phyloP scores from a whole-genome alignment of 2,888 invertebrate species.

The Stictocephala bisonia region DNA sequence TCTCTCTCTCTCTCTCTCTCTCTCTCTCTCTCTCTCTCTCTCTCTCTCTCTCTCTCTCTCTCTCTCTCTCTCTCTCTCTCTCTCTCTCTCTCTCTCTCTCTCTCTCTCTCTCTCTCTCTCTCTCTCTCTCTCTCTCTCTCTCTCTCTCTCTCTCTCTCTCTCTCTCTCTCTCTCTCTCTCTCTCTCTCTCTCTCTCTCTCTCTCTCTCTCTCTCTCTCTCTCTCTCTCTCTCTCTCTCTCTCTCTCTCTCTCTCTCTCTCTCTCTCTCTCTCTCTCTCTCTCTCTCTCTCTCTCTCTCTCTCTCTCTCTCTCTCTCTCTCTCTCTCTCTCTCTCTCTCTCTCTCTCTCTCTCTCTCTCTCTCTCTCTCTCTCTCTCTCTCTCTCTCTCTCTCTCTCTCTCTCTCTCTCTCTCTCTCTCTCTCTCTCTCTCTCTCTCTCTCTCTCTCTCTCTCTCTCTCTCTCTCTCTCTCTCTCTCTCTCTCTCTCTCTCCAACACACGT shows the following conservation, averaged over 20 bases:
- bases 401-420: neutral
- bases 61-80: neutral
- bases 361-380: neutral
- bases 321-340: neutral
- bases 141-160: neutral
- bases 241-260: neutral
- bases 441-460: neutral
- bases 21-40: neutral
- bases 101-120: neutral
- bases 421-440: neutral
- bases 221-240: neutral
- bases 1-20: neutral
- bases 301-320: neutral
- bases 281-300: neutral
- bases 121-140: neutral
- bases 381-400: neutral
- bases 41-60: neutral
- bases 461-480: neutral
- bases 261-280: neutral
- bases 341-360: neutral
- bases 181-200: neutral
- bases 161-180: neutral
- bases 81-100: conserved; percentile 2
- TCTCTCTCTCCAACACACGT: no score
- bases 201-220: neutral